phyloP scores from a whole-genome alignment of 2,888 invertebrate genomes.

The Andrena hattorfiana region DNA sequence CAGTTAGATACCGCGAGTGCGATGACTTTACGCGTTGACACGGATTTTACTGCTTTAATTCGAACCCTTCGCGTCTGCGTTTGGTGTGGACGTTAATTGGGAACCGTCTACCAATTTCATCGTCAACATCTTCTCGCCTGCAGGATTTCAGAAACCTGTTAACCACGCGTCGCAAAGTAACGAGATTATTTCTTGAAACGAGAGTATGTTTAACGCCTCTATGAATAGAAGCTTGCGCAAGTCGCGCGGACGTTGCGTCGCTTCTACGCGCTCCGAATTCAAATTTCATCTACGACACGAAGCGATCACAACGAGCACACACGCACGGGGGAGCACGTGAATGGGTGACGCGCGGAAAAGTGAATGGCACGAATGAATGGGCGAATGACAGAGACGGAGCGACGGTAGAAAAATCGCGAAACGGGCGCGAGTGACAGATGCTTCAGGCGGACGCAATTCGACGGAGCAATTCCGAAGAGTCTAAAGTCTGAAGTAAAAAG shows the following conservation, averaged over 20 bases:
- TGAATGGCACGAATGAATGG: slow-evolving; percentile 39
- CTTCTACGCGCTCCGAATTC: not conserved
- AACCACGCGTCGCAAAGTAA: slow-evolving; percentile 3
- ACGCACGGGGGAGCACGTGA: slow-evolving; percentile 13
- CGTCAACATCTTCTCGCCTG: slow-evolving; percentile 8
- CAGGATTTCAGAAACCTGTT: slow-evolving; percentile 9
- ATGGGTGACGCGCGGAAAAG: slow-evolving; percentile 24
- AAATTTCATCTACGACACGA: not conserved
- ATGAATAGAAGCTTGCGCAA: not conserved
- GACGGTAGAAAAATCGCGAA: slow-evolving; percentile 10
- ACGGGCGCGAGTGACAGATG: slow-evolving; percentile 22
- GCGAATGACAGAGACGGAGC: slow-evolving; percentile 4
- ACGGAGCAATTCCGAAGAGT: not conserved
- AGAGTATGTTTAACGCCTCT: not conserved
- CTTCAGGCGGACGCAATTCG: not conserved
- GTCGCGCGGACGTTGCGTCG: not conserved
- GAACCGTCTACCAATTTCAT: not conserved
- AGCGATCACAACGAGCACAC: not conserved
- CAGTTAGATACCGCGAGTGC: not conserved
- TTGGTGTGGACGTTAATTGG: not conserved
- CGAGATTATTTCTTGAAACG: not conserved
- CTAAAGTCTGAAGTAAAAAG: not conserved
- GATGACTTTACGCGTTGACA: not conserved
- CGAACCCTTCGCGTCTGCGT: too few relatives aligned
- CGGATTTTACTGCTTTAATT: not conserved